Evolutionary conservation across 2,888 invertebrate species (phyloP).

Genomic region (Dinocampus coccinellae): DNA sequence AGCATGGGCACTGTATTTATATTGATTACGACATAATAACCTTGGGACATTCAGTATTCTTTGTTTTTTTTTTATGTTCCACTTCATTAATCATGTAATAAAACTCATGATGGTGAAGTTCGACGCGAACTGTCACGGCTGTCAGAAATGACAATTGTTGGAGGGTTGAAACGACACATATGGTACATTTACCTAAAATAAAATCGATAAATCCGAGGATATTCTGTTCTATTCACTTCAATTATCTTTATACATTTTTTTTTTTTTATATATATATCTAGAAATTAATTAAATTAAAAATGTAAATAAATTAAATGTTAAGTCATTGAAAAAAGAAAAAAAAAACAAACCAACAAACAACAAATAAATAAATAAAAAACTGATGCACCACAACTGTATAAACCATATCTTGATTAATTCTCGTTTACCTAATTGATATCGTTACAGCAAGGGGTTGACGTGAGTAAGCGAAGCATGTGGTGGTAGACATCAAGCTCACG

Average conservation of each 20-base stretch:
- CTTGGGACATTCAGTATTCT: no score
- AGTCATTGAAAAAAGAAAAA: slow-evolving; percentile 1
- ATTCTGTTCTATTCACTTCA: background rate
- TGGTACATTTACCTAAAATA: background rate
- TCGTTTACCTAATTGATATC: slow-evolving; percentile 25
- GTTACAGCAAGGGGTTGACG: slow-evolving; percentile 32
- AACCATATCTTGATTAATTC: slow-evolving; percentile 10
- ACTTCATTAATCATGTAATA: background rate
- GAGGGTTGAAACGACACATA: background rate
- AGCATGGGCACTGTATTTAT: no score
- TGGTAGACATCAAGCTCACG: slow-evolving; percentile 10
- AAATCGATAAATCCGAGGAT: background rate
- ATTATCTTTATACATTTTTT: background rate
- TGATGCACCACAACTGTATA: background rate
- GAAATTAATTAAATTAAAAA: background rate
- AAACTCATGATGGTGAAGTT: background rate
- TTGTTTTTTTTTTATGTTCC: background rate
- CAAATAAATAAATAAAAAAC: no score
- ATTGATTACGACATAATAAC: no score
- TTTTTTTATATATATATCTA: background rate
- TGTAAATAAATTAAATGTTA: background rate
- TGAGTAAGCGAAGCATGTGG: slow-evolving; percentile 20
- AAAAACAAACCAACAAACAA: no score
- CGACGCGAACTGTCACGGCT: background rate
- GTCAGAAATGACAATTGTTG: background rate